Evolutionary conservation across 2,888 invertebrate genomes (phyloP), one percentile per base, ranked within the genome.

Genomic region (Calameuta pallipes): DNA sequence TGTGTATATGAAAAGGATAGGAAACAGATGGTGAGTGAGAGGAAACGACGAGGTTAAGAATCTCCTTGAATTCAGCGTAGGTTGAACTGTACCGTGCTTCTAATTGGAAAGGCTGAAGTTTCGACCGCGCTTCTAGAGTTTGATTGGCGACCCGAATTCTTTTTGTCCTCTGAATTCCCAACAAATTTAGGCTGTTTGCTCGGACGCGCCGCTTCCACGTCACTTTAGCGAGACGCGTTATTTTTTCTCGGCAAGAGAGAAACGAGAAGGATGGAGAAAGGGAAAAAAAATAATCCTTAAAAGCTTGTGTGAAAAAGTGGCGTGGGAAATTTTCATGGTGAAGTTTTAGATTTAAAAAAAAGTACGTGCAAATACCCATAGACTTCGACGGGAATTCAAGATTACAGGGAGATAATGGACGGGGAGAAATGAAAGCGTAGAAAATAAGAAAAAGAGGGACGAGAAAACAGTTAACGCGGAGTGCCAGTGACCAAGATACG

Each of bases 361-460:
- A 23, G 23, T 23, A 23, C 56, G 9, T 9, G 56, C 56, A 56
- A 56, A 56, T 56, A 56, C 23, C 56, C 9, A 23, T 56, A 56
- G 56, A 56, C 2, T 9, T 56, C 23, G 56, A 23, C 56, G 56
- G 23, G 9, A 23, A 9, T 56, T 23, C 56, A 23, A 23, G 56
- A 56, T 56, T 23, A 56, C 56, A 15, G 6, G 56, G 56, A 56
- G 56, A 56, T 56, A 56, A 56, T 56, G 56, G 31, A 71, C 15
- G 13, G 31, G 23, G 12, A 71, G 71, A 71, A 31, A 71, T 23
- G 71, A 15, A 71, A 34, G 12, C 13, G 33, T 13, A 31, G 30
- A 71, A 34, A 71, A 71, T 71, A 71, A 30, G 78, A 77, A 76
- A 80, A 41, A 69, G 75, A 81, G 73, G 75, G 75, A 56, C 56